These are phyloP conservation scores for Hypanus sabinus DNA, from an alignment of 2,113 vertebrate species.

Conservation along the genomic window DNA sequence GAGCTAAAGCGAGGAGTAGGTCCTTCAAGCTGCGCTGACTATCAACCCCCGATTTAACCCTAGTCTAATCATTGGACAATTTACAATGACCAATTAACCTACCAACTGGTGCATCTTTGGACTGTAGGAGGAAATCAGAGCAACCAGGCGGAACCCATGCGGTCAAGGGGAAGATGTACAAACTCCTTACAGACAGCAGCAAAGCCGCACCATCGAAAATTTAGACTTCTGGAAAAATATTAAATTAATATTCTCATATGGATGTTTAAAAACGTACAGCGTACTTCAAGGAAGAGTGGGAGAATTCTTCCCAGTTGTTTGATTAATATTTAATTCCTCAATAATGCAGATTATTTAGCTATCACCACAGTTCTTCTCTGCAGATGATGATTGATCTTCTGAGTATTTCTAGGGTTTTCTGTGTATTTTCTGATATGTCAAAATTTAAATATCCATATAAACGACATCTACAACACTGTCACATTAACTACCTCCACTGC, in stretches of 20 bases:
- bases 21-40: too few species aligned
- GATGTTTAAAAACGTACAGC: not conserved
- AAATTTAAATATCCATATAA: not conserved
- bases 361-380: not conserved
- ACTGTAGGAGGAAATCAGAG: too few species aligned
- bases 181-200: too few species aligned
- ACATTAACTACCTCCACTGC: not conserved
- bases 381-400: not conserved
- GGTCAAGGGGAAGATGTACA: too few species aligned
- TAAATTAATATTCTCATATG: not conserved
- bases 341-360: not conserved
- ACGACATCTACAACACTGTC: too few species aligned
- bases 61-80: too few species aligned
- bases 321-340: too few species aligned
- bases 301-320: not conserved
- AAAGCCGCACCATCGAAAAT: not conserved
- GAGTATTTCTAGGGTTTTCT: not conserved
- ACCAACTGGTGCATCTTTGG: too few species aligned
- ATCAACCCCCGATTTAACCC: too few species aligned
- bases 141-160: too few species aligned
- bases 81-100: too few species aligned
- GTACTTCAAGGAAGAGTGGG: not conserved
- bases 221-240: not conserved
- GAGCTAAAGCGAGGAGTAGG: too few species aligned
- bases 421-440: not conserved